These are phyloP conservation scores for Melanotus villosus DNA, from an alignment of 2,888 invertebrate species.

Conservation along the genomic window DNA sequence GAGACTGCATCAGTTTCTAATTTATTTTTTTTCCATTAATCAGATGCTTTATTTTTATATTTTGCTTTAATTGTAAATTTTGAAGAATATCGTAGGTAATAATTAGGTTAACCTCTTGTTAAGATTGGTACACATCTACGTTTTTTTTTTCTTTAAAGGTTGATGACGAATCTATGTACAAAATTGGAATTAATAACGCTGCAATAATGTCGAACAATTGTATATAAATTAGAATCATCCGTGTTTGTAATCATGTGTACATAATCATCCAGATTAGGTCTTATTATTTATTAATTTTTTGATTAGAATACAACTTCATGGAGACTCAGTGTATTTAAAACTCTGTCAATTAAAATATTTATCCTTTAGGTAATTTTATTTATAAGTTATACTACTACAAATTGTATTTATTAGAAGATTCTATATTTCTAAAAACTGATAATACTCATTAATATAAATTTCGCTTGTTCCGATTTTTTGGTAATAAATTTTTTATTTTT, in stretches of 20 bases:
- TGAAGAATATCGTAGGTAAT: no score
- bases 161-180: neutral
- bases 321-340: neutral
- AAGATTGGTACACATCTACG: no score
- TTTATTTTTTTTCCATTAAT: neutral
- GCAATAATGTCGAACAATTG: slow-evolving; percentile 4
- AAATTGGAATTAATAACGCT: neutral
- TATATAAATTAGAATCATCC: neutral
- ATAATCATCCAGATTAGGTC: neutral
- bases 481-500: no score
- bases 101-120: no score
- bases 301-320: neutral
- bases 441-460: no score
- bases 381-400: no score
- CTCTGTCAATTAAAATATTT: slow-evolving; percentile 1
- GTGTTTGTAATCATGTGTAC: neutral
- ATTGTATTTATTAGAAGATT: no score
- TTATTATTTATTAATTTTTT: neutral
- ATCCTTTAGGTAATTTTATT: neutral
- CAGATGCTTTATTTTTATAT: neutral
- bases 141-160: no score
- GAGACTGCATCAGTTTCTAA: neutral
- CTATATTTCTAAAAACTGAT: no score
- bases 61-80: neutral
- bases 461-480: no score